Base-by-base conservation (phyloP, 2,888 invertebrate species). In the Drosophila barbarae region DNA sequence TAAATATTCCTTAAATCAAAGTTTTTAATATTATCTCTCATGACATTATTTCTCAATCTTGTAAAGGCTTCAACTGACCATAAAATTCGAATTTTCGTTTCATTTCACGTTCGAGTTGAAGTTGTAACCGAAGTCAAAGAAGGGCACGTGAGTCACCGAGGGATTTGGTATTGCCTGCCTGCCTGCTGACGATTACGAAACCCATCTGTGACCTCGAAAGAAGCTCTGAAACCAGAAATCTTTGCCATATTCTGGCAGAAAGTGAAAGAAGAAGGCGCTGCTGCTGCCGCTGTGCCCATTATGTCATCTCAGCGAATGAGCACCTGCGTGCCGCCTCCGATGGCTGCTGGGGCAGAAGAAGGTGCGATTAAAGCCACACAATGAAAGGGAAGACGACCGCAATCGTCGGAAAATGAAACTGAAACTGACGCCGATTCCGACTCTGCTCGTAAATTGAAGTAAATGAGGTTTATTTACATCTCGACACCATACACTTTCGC, bases 391-490 rank as follows among this genome's bases (percentile, higher is more conserved):
- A 50, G 51, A 52, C 54, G 50, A 41, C 39, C 64, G 47, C 50
- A 69, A 69, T 67, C 53, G 34, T 32, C 46, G 72, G 75, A 59
- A 83, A 84, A 76, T 70, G 77, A 74, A 74, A 74, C 18, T 18
- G 30, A 46, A 46, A 21, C 74, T 54, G 60, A 79, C 57, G 68
- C 65, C 60, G 76, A 73, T 67, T 77, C 69, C 21, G 76, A 73
- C 67, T 81, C 73, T 81, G 77, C 54, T 64, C 50, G 67, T 84
- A 77, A 77, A 84, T 77, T 75, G 82, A 61, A 54, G 78, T 71
- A 82, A 78, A 84, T 84, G 76, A 63, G 64, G 65, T 82, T 84
- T 82, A 76, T 79, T 79, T 78, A 68, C 64, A 67, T 70, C 63
- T 52, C 44, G 38, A 38, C 69, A 42, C 53, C 71, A 38, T 49